Evolutionary conservation across 2,888 invertebrate species (phyloP).

Genomic region (Drosophila neoperkinsi): DNA sequence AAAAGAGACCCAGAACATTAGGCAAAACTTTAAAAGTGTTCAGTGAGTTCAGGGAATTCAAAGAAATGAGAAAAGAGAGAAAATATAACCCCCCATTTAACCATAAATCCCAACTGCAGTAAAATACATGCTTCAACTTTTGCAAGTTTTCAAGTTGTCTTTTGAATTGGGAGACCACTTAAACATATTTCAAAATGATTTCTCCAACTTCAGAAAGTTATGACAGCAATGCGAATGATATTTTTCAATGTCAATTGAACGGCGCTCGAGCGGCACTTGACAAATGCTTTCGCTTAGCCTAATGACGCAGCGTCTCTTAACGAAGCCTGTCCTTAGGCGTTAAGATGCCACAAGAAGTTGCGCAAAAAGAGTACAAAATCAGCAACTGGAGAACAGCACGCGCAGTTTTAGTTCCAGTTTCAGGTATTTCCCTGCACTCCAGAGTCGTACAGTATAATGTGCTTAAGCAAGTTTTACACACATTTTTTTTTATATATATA

Average conservation of each 20-base stretch:
- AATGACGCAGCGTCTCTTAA: constrained; percentile 3
- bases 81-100: neutral
- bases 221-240: constrained; percentile 34
- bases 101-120: constrained; percentile 1
- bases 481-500: constrained; percentile 13
- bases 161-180: constrained; percentile 1
- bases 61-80: neutral
- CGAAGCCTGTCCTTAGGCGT: constrained; percentile 19
- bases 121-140: neutral
- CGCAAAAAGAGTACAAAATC: constrained; percentile 3
- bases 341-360: constrained; percentile 36
- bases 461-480: constrained; percentile 47
- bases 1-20: too few relatives aligned
- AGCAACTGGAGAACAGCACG: constrained; percentile 38
- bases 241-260: constrained; percentile 33
- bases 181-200: constrained; percentile 12
- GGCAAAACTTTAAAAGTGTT: neutral
- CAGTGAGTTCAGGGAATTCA: neutral
- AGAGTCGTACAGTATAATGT: constrained; percentile 37
- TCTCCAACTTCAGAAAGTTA: constrained; percentile 24
- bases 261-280: constrained; percentile 31
- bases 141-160: neutral
- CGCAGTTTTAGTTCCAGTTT: constrained; percentile 30
- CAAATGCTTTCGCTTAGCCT: constrained; percentile 25
- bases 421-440: constrained; percentile 3